Evolutionary conservation across 2,888 invertebrate genomes (phyloP), one percentile per base, ranked within the genome.

Genomic region (Hemaris fuciformis): DNA sequence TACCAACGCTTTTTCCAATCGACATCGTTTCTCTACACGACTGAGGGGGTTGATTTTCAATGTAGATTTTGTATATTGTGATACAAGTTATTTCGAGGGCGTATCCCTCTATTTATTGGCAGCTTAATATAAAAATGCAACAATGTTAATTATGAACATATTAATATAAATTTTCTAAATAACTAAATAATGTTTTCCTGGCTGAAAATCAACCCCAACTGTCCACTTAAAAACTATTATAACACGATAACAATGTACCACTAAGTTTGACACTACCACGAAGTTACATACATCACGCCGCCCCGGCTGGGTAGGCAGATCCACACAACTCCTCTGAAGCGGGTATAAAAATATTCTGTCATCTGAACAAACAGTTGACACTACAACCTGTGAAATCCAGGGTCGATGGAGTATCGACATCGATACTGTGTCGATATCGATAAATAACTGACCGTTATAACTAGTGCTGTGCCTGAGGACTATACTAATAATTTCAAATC

Each of bases 291-390:
- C 45, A 57, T 31, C 43, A 10, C 57, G 22, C 57, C 57, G 15
- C 25, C 31, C 41, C 22, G 31, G 34, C 22, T 34, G 45, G 59
- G 46, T 34, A 13, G 48, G 60, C 60, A 48, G 60, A 25, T 18
- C 20, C 46, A 48, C 46, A n/a, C 46, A 60, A 22, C 56, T 56
- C 15, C 13, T 56, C 25, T 61, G 77, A 84, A 84, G 84, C 85
- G 76, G 85, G 87, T 87, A 87, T 81, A 87, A 87, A 84, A 87
- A 85, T 85, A 86, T 74, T 81, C 80, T 86, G 82, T 82, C 34
- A 68, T 68, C 71, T 70, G 75, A 77, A 76, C 75, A 70, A 69
- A 73, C 76, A 77, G 64, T 66, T 66, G 67, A 70, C 63, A 63
- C 81, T 81, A 81, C 81, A 74, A 80, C 76, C 76, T 73, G 75